Percentiles rank a stretch among this genome's conserved stretches.
phyloP scores from a whole-genome alignment of 2,888 invertebrate genomes.

The Spodoptera picta region DNA sequence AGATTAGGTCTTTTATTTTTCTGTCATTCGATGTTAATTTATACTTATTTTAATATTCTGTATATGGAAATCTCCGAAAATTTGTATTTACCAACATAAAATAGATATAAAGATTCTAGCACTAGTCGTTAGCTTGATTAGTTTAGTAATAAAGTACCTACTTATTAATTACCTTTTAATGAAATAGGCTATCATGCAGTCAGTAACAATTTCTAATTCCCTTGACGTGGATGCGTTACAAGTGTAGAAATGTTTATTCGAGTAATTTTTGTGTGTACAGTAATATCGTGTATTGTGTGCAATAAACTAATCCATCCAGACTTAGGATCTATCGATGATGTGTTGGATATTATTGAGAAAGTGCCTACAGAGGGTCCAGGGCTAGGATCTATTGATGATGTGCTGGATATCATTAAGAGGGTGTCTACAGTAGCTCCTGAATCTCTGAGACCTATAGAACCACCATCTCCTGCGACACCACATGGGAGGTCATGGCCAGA shows the following conservation, averaged over 20 bases:
- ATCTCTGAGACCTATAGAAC: not conserved
- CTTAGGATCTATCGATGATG: constrained; percentile 42
- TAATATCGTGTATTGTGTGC: constrained; percentile 9
- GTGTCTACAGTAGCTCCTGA: constrained; percentile 7
- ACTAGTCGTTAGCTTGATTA: constrained; percentile 4
- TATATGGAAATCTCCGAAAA: constrained; percentile 18
- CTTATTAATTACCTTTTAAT: constrained; percentile 14
- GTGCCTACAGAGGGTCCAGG: constrained; percentile 12
- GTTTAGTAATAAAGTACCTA: constrained; percentile 18
- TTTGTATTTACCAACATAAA: constrained; percentile 1
- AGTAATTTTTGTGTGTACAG: constrained; percentile 12
- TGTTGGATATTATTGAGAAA: constrained; percentile 35
- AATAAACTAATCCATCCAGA: constrained; percentile 22
- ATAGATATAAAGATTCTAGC: not conserved
- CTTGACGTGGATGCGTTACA: constrained; percentile 5
- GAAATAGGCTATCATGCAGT: not conserved
- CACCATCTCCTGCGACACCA: not conserved
- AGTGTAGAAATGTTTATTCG: constrained; percentile 24
- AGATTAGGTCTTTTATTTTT: too few relatives aligned
- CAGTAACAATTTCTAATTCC: constrained; percentile 25
- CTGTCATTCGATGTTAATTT: too few relatives aligned
- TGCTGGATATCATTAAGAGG: constrained; percentile 35
- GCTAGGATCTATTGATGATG: constrained; percentile 43
- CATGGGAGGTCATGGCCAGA: not conserved
- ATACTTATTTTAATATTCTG: not conserved